phyloP scores from a whole-genome alignment of 2,113 vertebrate genomes.

The Rattus rattus region DNA sequence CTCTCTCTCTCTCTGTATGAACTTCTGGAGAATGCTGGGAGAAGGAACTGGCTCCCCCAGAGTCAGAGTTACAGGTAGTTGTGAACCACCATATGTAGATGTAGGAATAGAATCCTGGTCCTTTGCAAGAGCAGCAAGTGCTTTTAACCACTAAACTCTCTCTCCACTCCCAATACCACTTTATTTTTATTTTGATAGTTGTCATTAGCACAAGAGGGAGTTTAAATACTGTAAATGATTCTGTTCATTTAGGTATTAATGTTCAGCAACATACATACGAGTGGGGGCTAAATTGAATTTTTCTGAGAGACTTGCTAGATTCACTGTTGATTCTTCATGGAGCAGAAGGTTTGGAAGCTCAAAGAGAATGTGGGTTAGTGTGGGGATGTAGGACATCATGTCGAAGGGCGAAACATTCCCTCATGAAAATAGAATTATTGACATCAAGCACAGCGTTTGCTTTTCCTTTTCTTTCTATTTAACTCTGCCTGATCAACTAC shows the following conservation, averaged over 20 bases:
- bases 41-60: neutral
- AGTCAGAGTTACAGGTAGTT: neutral
- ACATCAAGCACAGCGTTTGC: neutral
- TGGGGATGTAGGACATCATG: neutral
- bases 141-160: neutral
- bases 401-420: neutral
- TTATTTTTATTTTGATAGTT: neutral
- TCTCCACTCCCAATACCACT: neutral
- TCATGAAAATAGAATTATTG: neutral
- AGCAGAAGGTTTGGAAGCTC: neutral
- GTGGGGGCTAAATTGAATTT: neutral
- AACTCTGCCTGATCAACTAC: neutral
- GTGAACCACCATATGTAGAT: neutral
- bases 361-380: neutral
- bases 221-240: neutral
- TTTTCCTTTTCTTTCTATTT: conserved; percentile 42
- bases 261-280: neutral
- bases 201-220: neutral
- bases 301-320: neutral
- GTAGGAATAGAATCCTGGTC: neutral
- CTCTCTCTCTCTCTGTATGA: neutral
- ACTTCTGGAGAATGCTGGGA: no score
- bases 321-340: neutral
- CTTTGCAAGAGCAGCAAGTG: neutral
- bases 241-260: neutral